Conservation (phyloP, 2,113 vertebrate genomes). For the Heterotilapia buettikoferi region DNA sequence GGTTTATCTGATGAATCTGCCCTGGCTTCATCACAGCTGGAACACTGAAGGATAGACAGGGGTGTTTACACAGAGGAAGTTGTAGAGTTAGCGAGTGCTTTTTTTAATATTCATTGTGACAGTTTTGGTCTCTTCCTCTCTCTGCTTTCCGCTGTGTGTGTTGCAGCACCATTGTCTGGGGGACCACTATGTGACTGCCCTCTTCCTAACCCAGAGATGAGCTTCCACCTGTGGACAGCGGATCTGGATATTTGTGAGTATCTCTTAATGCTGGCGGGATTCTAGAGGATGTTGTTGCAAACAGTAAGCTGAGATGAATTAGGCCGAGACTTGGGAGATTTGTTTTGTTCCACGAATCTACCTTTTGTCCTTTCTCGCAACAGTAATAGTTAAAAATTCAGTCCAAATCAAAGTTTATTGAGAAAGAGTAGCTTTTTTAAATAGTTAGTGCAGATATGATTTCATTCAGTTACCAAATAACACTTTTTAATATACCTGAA, state of each 20-base stretch:
- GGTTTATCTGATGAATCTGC: not conserved
- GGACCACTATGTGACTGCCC: conserved; percentile 59
- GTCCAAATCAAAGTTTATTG: not conserved
- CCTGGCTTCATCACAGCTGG: not conserved
- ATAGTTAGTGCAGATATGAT: not conserved
- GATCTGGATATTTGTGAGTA: conserved; percentile 78
- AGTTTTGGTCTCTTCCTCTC: conserved; percentile 44
- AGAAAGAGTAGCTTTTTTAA: not conserved
- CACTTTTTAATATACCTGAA: not conserved
- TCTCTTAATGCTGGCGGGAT: not conserved
- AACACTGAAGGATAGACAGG: not conserved
- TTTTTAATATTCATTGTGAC: conserved; percentile 53
- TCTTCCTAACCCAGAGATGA: conserved; percentile 85
- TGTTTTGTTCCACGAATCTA: not conserved
- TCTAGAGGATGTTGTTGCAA: conserved; percentile 2
- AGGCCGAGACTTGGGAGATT: not conserved
- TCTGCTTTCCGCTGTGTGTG: conserved; percentile 7
- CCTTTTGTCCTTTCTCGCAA: not conserved
- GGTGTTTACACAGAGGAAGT: conserved; percentile 8
- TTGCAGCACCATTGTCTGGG: conserved; percentile 56
- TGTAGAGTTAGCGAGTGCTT: not conserved
- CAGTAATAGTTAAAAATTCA: not conserved
- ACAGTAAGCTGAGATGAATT: not conserved
- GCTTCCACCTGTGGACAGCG: conserved; percentile 87
- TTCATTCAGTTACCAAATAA: not conserved